Conservation (phyloP, 2,113 vertebrate genomes). For the Ochotona princeps region DNA sequence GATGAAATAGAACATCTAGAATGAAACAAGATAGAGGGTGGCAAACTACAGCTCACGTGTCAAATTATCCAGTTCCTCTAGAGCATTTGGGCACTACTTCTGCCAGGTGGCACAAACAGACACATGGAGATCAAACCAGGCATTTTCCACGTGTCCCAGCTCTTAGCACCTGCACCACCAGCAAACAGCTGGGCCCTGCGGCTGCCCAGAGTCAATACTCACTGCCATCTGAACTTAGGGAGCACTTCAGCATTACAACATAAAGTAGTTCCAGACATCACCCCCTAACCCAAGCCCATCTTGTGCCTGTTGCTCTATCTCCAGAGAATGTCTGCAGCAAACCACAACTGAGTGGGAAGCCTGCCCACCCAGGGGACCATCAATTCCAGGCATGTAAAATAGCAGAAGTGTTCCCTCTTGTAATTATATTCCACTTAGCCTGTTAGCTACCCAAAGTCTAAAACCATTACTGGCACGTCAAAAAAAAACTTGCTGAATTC, state of each 20-base stretch:
- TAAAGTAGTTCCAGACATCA: background rate
- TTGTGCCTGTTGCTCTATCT: background rate
- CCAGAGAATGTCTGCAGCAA: background rate
- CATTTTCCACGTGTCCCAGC: too few species aligned
- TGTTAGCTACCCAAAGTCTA: background rate
- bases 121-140: background rate
- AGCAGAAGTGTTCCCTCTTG: background rate
- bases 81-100: background rate
- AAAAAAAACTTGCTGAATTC: background rate
- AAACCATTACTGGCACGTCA: background rate
- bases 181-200: background rate
- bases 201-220: background rate
- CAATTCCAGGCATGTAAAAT: background rate
- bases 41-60: background rate
- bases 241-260: background rate
- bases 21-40: background rate
- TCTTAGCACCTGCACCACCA: background rate
- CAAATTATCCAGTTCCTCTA: background rate
- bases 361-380: accelerated
- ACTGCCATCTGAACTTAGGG: background rate
- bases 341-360: background rate
- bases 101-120: background rate
- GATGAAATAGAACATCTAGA: background rate
- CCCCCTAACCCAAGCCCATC: background rate
- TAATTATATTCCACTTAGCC: background rate